Percentiles rank a stretch among this genome's conserved stretches.
Conservation (phyloP, 1,140 invertebrate genomes). For the Papilio glaucus region DNA sequence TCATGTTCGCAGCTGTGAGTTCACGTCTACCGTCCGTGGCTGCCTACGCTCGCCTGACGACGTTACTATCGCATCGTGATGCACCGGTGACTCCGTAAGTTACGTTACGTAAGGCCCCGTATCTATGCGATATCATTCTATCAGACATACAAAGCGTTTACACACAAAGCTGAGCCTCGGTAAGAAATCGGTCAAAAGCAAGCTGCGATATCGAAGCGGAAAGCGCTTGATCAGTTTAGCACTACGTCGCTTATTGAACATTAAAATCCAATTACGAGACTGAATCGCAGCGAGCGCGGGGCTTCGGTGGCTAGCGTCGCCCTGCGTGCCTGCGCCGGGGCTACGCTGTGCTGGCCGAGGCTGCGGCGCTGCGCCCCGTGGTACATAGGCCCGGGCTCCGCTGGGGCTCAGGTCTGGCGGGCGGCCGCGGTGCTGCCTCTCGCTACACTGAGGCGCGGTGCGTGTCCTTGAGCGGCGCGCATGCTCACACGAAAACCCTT, state of each 20-base stretch:
- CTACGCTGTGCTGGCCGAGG: constrained; percentile 58
- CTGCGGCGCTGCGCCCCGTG: constrained; percentile 69
- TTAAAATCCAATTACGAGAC: constrained; percentile 81
- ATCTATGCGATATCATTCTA: constrained; percentile 54
- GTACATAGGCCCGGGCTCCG: constrained; percentile 47
- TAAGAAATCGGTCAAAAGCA: constrained; percentile 68
- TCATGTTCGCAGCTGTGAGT: constrained; percentile 81
- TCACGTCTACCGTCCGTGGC: constrained; percentile 73
- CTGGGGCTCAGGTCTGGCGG: constrained; percentile 48
- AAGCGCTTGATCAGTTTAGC: constrained; percentile 79
- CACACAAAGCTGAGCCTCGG: constrained; percentile 66
- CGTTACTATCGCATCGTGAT: constrained; percentile 61
- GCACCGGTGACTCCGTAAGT: constrained; percentile 63
- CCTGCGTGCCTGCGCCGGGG: constrained; percentile 60
- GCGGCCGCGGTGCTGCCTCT: constrained; percentile 69
- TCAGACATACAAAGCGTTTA: constrained; percentile 70
- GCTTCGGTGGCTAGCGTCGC: constrained; percentile 75
- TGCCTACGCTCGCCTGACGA: constrained; percentile 53
- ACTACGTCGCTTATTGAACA: constrained; percentile 78
- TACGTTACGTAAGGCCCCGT: constrained; percentile 69
- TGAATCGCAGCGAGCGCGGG: constrained; percentile 79
- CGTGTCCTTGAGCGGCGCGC: constrained; percentile 76
- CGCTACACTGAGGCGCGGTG: constrained; percentile 77
- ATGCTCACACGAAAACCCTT: constrained; percentile 65
- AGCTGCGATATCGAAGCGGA: constrained; percentile 76